Percentiles rank a stretch among this genome's conserved stretches.
phyloP scores from a whole-genome alignment of 1,140 invertebrate species.

The Apis cerana region DNA sequence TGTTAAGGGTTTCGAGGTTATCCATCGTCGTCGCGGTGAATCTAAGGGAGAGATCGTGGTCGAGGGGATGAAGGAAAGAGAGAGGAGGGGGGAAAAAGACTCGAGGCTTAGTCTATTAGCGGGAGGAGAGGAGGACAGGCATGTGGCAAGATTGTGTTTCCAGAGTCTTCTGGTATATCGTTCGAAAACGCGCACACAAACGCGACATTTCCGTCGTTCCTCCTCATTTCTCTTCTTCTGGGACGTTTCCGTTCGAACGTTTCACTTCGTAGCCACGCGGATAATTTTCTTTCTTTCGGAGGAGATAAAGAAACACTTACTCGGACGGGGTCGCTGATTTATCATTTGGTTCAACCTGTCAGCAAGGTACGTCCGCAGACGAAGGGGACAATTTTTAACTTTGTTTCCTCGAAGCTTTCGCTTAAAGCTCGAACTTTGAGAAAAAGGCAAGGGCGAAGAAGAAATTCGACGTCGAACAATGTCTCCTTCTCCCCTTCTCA shows the following conservation, averaged over 20 bases:
- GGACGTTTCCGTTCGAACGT: constrained; percentile 39
- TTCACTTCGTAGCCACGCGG: constrained; percentile 39
- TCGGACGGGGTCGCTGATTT: constrained; percentile 31
- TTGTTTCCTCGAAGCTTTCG: not conserved
- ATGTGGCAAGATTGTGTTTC: constrained; percentile 63
- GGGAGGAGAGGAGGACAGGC: constrained; percentile 31
- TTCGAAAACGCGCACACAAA: constrained; percentile 4
- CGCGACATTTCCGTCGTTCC: constrained; percentile 21
- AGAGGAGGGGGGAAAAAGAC: constrained; percentile 44
- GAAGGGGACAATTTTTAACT: constrained; percentile 32
- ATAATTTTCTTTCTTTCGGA: constrained; percentile 43
- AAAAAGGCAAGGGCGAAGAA: not conserved
- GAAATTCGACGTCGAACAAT: not conserved
- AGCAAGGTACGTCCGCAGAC: not conserved
- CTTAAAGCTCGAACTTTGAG: not conserved
- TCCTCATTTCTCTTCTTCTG: constrained; percentile 49
- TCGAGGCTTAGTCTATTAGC: constrained; percentile 64
- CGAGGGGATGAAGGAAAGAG: not conserved
- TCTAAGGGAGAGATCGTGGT: constrained; percentile 43
- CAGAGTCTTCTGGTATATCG: constrained; percentile 32
- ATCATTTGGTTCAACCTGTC: constrained; percentile 32
- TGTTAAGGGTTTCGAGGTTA: constrained; percentile 62
- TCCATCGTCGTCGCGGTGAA: constrained; percentile 64
- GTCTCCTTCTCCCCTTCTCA: no score
- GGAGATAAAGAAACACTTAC: constrained; percentile 37